Percentiles rank a stretch among this genome's conserved stretches.
Conservation (phyloP, 2,113 vertebrate genomes). For the Pomatostomus ruficeps region DNA sequence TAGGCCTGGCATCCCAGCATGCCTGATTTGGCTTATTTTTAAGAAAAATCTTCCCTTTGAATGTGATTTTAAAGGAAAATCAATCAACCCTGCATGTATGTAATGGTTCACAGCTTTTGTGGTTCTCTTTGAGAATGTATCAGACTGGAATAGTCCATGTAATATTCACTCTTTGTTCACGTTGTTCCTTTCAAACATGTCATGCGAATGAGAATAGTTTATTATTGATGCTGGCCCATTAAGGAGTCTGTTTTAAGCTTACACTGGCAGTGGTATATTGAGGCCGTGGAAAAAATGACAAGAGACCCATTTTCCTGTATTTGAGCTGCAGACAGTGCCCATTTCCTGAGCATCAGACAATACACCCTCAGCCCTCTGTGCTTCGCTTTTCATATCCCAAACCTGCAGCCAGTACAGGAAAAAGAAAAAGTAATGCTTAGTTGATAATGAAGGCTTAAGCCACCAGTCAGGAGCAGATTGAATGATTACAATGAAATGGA, state of each 20-base stretch:
- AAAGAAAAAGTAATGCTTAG: background rate
- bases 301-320: background rate
- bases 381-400: background rate
- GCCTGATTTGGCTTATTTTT: background rate
- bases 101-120: background rate
- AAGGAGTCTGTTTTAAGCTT: background rate
- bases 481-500: background rate
- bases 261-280: background rate
- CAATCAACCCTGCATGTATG: background rate
- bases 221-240: conserved; percentile 20
- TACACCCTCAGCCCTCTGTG: background rate
- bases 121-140: background rate
- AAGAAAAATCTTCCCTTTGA: background rate
- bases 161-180: background rate
- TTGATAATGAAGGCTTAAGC: background rate
- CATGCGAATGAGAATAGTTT: background rate
- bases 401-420: background rate
- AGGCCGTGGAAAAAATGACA: background rate
- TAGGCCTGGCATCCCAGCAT: background rate
- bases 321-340: background rate
- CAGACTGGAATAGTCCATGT: background rate
- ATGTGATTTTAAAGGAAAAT: background rate
- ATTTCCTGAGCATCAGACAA: background rate
- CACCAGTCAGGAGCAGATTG: background rate
- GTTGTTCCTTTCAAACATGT: background rate